Evolutionary conservation across 2,888 invertebrate species (phyloP).

Genomic region (Aphidoletes aphidimyza): DNA sequence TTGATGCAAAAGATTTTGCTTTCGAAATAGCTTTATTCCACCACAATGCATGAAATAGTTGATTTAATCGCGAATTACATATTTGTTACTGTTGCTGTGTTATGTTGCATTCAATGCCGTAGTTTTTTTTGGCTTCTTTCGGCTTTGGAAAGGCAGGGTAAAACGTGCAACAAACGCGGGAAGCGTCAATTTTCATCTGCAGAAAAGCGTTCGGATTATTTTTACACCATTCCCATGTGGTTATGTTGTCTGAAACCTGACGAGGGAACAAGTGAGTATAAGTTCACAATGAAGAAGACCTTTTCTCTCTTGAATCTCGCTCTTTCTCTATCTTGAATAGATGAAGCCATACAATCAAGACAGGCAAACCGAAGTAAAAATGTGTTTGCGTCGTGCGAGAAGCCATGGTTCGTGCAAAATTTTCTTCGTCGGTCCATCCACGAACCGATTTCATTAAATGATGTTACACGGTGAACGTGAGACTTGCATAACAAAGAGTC

Average conservation of each 20-base stretch:
- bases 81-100: neutral
- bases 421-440: constrained; percentile 23
- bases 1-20: neutral
- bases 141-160: too few species aligned
- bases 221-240: constrained; percentile 15
- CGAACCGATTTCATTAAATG: constrained; percentile 13
- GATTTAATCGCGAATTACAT: constrained; percentile 43
- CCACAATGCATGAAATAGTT: constrained; percentile 34
- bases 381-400: too few species aligned
- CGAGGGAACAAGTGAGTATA: neutral
- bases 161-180: neutral
- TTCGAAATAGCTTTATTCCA: neutral
- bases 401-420: too few species aligned
- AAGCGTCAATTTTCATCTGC: constrained; percentile 11
- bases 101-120: neutral
- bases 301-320: too few species aligned
- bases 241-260: neutral
- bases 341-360: neutral
- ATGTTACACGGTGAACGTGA: constrained; percentile 11
- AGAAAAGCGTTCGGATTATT: neutral
- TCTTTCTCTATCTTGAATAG: too few species aligned
- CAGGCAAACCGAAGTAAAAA: too few species aligned
- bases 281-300: neutral
- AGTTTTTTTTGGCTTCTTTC: too few species aligned
- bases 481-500: constrained; percentile 27